Base-by-base conservation (phyloP, 2,888 invertebrate species). In the Oligia fasciuncula region DNA sequence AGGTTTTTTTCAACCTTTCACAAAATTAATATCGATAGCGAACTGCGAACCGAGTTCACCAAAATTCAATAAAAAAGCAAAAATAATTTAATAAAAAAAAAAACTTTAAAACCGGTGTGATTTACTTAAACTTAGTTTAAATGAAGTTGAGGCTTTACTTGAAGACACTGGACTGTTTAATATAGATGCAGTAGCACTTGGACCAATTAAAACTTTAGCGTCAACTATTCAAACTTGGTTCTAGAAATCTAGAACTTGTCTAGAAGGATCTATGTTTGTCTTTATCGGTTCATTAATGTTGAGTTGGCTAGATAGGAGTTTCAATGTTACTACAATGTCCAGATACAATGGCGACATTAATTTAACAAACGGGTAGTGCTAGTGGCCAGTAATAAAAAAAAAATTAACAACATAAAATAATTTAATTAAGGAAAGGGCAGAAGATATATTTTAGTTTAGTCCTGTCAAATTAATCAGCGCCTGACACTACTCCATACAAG, bases 191-290 rank as follows among this genome's bases (percentile, higher is more conserved):
- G 3, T 57, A 3, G 23, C 67, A 68, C 43, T 69, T 51, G 49
- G 29, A 54, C 6, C 62, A 63, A 76, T 80, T 75, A 82, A 68
- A 80, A 80, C 68, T 80, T 82, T 29, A 46, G 11, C 57, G 46
- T 40, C 4, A 11, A 60, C 49, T 66, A 57, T 54, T 66, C 19
- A 9, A 67, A 73, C 60, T 73, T 51, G 11, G 67, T 54, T 66
- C n/a, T 62, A 60, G n/a, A n/a, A 40, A 60, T 40, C n/a, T 40
- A 60, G 23, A 60, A 71, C n/a, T 40, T 17, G 5, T 74, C 23
- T 68, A 54, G n/a, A 54, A 75, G 29, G 4, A 23, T 46, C 46
- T 54, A 43, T 66, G 68, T 82, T 82, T 75, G 46, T 57, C 40
- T 76, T 76, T 76, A 54, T 2, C 17, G 4, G 17, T 43, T 51